These are phyloP conservation scores for Idris sp. DNA, from an alignment of 1,140 invertebrate species.

Conservation along the genomic window DNA sequence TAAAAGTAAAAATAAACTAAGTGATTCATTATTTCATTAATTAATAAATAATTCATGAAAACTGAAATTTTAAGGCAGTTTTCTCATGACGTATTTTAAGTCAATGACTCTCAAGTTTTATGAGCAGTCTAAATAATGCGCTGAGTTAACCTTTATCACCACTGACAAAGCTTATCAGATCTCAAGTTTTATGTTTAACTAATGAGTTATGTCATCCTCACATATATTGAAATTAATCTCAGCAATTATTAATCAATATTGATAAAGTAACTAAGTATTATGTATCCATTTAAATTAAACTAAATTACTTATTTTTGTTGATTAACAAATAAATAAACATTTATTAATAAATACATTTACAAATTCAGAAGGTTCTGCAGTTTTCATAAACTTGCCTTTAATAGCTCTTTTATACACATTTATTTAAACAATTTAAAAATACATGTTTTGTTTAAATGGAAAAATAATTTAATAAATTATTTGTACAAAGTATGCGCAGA, in stretches of 20 bases:
- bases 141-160: slow-evolving; percentile 32
- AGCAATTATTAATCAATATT: background rate
- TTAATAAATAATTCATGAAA: too few species aligned
- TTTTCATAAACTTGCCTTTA: too few species aligned
- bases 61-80: slow-evolving; percentile 4
- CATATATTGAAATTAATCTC: slow-evolving; percentile 8
- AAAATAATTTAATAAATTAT: background rate
- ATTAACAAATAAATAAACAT: too few species aligned
- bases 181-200: slow-evolving; percentile 21
- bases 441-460: background rate
- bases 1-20: too few species aligned
- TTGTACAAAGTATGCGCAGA: background rate
- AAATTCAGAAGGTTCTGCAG: too few species aligned
- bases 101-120: slow-evolving; percentile 29
- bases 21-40: too few species aligned
- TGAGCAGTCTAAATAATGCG: slow-evolving; percentile 26
- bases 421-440: too few species aligned
- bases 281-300: too few species aligned
- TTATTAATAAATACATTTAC: background rate
- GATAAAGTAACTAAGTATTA: too few species aligned
- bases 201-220: background rate
- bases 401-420: too few species aligned
- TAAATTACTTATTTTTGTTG: too few species aligned
- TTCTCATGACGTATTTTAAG: slow-evolving; percentile 6
- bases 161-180: slow-evolving; percentile 14